These are phyloP conservation scores for Harpalus rufipes DNA, from an alignment of 2,888 invertebrate species.

Conservation along the genomic window DNA sequence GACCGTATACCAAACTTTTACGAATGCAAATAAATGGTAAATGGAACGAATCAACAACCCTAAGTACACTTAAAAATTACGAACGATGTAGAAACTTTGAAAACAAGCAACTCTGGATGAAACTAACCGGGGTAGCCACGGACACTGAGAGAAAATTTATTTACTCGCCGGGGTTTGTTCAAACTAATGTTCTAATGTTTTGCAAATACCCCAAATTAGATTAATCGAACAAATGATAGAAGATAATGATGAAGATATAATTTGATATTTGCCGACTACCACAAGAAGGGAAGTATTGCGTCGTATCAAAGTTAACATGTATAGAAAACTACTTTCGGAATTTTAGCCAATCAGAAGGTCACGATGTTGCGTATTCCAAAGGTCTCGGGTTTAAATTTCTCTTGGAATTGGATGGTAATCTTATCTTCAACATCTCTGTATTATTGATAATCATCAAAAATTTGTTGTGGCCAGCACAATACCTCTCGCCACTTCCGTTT, in stretches of 20 bases:
- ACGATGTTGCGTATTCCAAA: too few relatives aligned
- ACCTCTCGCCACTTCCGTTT: too few relatives aligned
- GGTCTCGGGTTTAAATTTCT: too few relatives aligned
- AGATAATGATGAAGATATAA: background rate
- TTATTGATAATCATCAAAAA: too few relatives aligned
- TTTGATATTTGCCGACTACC: background rate
- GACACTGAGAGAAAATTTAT: background rate
- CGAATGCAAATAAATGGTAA: constrained; percentile 61
- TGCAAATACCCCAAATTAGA: background rate
- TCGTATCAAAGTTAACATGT: too few relatives aligned
- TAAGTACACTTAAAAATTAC: constrained; percentile 64
- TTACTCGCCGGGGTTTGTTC: background rate
- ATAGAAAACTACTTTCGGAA: too few relatives aligned
- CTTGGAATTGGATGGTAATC: too few relatives aligned
- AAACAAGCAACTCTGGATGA: constrained; percentile 56
- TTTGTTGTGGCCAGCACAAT: too few relatives aligned
- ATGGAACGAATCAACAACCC: constrained; percentile 55
- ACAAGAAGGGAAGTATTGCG: too few relatives aligned
- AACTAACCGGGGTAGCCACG: constrained; percentile 4
- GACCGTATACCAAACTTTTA: constrained; percentile 56
- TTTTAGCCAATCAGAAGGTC: too few relatives aligned
- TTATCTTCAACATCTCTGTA: too few relatives aligned
- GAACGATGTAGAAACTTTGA: constrained; percentile 56
- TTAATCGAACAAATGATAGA: background rate
- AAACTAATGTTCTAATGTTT: constrained; percentile 3